Evolutionary conservation across 2,888 invertebrate genomes (phyloP), one percentile per base, ranked within the genome.

Genomic region (Agrochola macilenta): DNA sequence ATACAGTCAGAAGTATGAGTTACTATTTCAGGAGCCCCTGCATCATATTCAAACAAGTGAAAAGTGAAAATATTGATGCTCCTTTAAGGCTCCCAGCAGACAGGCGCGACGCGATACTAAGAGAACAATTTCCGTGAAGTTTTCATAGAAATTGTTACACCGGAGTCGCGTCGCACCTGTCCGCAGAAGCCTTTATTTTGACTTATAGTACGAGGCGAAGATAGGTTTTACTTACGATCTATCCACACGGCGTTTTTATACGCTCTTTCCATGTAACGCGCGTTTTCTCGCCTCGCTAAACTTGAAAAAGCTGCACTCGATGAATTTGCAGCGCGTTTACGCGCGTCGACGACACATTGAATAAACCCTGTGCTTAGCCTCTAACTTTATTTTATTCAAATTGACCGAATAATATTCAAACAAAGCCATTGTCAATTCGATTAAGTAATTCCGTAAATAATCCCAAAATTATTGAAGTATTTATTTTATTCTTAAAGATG

Each of bases 381-480:
- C 7, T 26, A 26, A 26, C 17, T 61, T 9, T 30, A 60, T 35
- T 69, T n/a, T 8, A 20, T 35, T 23, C 63, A 30, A 7, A 26
- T 30, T 11, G 30, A 8, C 26, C 23, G 5, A 43, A 35, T 58
- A 35, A 30, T 20, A 30, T 46, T 4, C 9, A 11, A 39, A 1
- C n/a, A 23, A 74, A 30, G 7, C 30, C 65, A 12, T 1, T 23
- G 2, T 14, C 12, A 39, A 58, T 4, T 5, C 9, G 14, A 14
- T 69, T 60, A 52, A 20, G 14, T n/a, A 20, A 43, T 77, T 58
- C 30, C 1, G 30, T 60, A 46, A 61, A 78, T 11, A 52, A 77
- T 1, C n/a, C n/a, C n/a, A n/a, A 60, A 58, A 68, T 43, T 58
- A 35, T 35, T 35, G 3, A 35, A 35, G 5, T 0, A 2, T 11